Evolutionary conservation across 92 coral and sea anemone species (phyloP).

Genomic region (Plumapathes pennacea): DNA sequence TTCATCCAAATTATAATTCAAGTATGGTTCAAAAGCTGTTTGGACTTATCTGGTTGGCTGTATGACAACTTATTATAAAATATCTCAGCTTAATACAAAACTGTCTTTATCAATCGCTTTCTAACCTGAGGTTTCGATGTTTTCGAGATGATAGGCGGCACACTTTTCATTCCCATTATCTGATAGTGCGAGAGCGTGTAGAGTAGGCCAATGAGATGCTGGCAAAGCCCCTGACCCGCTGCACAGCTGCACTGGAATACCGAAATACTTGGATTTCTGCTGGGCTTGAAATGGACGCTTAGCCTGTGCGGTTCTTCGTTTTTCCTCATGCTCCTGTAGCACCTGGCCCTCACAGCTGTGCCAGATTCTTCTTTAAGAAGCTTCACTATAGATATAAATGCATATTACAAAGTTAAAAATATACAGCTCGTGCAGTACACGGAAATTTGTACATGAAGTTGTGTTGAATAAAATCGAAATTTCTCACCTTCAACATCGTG

Average conservation of each 20-base stretch:
- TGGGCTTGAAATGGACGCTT: conserved; percentile 3
- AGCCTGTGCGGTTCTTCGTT: conserved; percentile 52
- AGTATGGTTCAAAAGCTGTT: too few species aligned
- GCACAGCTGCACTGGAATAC: conserved; percentile 43
- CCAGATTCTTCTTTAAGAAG: conserved; percentile 1
- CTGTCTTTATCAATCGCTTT: conserved; percentile 3
- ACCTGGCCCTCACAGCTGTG: conserved; percentile 18
- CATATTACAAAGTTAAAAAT: too few species aligned
- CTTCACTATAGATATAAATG: conserved; percentile 8
- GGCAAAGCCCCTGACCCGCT: conserved; percentile 54
- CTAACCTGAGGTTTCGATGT: conserved; percentile 41
- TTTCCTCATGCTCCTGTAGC: conserved; percentile 52
- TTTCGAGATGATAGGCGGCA: conserved; percentile 37
- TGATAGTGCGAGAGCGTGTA: conserved; percentile 41
- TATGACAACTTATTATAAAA: too few species aligned
- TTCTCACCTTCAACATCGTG: conserved; percentile 53
- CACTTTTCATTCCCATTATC: conserved; percentile 47
- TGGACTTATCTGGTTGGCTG: too few species aligned
- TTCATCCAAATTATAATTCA: too few species aligned
- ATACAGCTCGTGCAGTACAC: too few species aligned
- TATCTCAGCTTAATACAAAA: too few species aligned
- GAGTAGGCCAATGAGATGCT: conserved; percentile 31
- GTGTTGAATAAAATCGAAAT: too few species aligned
- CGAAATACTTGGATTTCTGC: conserved; percentile 11
- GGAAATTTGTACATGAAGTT: too few species aligned